Evolutionary conservation across 2,888 invertebrate species (phyloP).

Genomic region (Xestoiulus laeticollis): DNA sequence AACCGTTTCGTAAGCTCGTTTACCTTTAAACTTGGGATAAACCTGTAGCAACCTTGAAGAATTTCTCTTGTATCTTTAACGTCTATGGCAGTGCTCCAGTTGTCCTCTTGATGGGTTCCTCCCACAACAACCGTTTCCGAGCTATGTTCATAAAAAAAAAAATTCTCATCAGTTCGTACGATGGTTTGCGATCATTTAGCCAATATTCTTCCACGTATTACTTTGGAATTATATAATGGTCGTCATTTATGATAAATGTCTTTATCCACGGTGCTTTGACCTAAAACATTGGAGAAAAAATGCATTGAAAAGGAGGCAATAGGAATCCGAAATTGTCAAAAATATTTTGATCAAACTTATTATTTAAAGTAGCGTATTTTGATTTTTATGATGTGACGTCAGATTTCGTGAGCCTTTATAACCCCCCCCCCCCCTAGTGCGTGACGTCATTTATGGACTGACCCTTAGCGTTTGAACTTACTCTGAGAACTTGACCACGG

Average conservation of each 20-base stretch:
- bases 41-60: constrained; percentile 70
- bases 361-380: no score
- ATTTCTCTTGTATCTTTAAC: constrained; percentile 72
- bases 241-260: constrained; percentile 70
- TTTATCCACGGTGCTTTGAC: constrained; percentile 76
- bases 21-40: constrained; percentile 74
- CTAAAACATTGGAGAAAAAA: constrained; percentile 53
- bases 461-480: constrained; percentile 61
- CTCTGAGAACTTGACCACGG: constrained; percentile 78
- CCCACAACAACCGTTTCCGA: constrained; percentile 75
- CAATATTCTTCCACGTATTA: constrained; percentile 64
- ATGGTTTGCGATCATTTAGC: neutral
- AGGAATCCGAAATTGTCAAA: no score
- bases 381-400: no score
- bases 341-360: no score
- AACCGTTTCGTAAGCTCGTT: no score
- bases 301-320: no score
- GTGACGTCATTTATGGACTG: no score
- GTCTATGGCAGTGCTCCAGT: constrained; percentile 70
- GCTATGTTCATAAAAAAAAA: constrained; percentile 65
- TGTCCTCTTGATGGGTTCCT: constrained; percentile 76
- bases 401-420: no score
- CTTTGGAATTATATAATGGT: constrained; percentile 82
- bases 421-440: no score
- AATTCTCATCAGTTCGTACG: constrained; percentile 51